Evolutionary conservation across 2,888 invertebrate species (phyloP).

Genomic region (Eristalinus aeneus): DNA sequence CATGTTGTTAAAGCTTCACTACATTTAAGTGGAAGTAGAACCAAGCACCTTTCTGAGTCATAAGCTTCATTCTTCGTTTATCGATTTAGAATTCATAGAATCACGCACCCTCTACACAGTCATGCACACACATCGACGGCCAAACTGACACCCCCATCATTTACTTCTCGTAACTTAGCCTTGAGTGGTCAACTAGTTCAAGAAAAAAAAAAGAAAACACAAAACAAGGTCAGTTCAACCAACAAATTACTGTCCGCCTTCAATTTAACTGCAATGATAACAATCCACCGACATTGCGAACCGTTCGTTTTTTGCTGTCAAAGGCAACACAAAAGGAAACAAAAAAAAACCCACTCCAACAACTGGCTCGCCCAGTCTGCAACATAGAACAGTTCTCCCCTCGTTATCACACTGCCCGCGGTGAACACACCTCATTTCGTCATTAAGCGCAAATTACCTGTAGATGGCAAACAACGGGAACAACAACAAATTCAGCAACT

Average conservation of each 20-base stretch:
- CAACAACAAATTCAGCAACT: constrained; percentile 75
- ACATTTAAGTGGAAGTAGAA: no score
- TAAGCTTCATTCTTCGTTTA: no score
- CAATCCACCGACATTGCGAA: neutral
- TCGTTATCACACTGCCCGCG: neutral
- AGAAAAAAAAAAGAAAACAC: neutral
- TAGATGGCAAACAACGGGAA: constrained; percentile 83
- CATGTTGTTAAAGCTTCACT: no score
- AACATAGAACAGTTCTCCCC: neutral
- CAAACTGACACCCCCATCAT: neutral
- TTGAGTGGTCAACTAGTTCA: neutral
- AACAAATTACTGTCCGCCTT: neutral
- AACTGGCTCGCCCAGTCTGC: neutral
- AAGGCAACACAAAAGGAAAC: neutral
- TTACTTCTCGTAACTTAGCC: neutral
- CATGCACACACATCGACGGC: no score
- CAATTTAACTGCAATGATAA: neutral
- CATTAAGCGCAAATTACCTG: constrained; percentile 76
- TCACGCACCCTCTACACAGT: no score
- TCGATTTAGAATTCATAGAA: no score
- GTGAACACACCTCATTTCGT: constrained; percentile 5
- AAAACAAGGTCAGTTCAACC: neutral
- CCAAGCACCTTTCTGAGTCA: no score
- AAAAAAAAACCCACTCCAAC: neutral
- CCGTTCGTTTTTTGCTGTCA: neutral